Percentiles rank a stretch among this genome's conserved stretches.
Conservation (phyloP, 2,797 vertebrate species). For the Coregonus sp. region DNA sequence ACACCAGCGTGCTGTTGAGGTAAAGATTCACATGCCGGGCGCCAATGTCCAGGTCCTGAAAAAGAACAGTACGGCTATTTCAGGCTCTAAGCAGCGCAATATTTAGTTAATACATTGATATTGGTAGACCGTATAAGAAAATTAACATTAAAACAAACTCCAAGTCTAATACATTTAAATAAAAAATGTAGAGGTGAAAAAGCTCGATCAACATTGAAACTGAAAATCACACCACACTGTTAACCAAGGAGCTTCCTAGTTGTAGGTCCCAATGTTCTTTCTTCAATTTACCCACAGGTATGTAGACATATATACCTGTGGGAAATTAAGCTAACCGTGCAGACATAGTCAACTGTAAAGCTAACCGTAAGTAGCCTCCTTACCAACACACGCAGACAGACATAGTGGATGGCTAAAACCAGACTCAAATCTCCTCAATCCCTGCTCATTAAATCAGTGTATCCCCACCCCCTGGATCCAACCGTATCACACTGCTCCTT, state of each 20-base stretch:
- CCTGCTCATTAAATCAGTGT: conserved; percentile 17
- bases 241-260: background rate
- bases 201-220: background rate
- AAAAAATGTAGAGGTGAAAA: background rate
- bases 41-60: conserved; percentile 85
- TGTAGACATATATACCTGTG: background rate
- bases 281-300: background rate
- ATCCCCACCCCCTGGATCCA: background rate
- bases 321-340: background rate
- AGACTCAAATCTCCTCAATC: conserved; percentile 43
- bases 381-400: conserved; percentile 30
- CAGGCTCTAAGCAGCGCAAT: background rate
- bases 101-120: background rate
- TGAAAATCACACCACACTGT: background rate
- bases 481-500: conserved; percentile 33
- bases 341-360: background rate
- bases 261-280: background rate
- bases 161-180: background rate
- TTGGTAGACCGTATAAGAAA: background rate
- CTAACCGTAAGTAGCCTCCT: conserved; percentile 43
- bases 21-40: conserved; percentile 87
- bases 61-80: background rate
- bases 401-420: conserved; percentile 28
- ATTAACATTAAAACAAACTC: background rate
- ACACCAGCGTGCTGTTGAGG: conserved; percentile 85